phyloP scores from a whole-genome alignment of 2,888 invertebrate species.

The Epirrhoe tristata region DNA sequence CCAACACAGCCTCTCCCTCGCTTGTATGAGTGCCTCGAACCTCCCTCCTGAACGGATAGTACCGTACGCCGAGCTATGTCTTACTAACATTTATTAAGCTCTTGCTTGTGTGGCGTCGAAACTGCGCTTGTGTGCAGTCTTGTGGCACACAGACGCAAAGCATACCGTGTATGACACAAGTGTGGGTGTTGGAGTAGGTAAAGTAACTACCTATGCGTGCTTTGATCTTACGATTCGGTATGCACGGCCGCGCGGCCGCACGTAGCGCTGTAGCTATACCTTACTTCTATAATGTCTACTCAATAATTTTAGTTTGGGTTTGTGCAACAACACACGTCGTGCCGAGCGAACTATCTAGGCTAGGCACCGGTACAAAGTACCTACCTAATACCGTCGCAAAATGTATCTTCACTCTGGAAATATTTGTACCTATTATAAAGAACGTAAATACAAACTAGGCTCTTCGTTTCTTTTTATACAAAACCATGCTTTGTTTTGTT shows the following conservation, averaged over 20 bases:
- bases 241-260: constrained; percentile 81
- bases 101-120: constrained; percentile 72
- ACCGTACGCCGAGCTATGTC: constrained; percentile 83
- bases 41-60: constrained; percentile 84
- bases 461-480: too few species aligned
- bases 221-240: constrained; percentile 85
- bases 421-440: constrained; percentile 26
- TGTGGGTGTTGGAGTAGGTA: constrained; percentile 81
- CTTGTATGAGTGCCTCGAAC: constrained; percentile 82
- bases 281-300: constrained; percentile 81
- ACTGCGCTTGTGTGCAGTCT: constrained; percentile 67
- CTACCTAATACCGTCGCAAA: constrained; percentile 44
- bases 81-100: constrained; percentile 82
- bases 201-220: constrained; percentile 82
- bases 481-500: too few species aligned
- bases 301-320: constrained; percentile 82
- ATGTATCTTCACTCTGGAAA: constrained; percentile 56
- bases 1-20: constrained; percentile 81
- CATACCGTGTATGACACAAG: constrained; percentile 56
- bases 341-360: constrained; percentile 63
- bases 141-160: constrained; percentile 56
- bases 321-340: constrained; percentile 79
- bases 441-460: too few species aligned
- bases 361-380: constrained; percentile 57
- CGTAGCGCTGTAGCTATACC: constrained; percentile 77